phyloP scores from a whole-genome alignment of 2,888 invertebrate species.

The Meandrusa payeni region DNA sequence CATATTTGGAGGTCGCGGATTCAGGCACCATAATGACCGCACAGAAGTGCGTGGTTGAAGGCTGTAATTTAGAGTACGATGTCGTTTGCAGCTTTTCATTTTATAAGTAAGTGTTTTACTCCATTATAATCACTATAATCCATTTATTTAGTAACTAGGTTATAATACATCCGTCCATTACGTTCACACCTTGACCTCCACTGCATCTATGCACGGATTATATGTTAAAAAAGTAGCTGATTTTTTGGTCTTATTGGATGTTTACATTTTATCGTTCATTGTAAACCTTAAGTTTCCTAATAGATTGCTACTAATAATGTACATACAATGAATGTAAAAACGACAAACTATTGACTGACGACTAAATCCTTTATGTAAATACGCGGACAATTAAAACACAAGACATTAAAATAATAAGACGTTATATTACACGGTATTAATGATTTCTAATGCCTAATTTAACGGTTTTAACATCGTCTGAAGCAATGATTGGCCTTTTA shows the following conservation, averaged over 20 bases:
- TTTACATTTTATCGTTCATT: constrained; percentile 22
- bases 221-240: constrained; percentile 12
- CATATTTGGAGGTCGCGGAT: constrained; percentile 54
- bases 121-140: constrained; percentile 27
- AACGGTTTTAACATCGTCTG: no score
- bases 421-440: no score
- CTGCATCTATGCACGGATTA: constrained; percentile 15
- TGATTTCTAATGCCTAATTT: no score
- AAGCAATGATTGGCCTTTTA: no score
- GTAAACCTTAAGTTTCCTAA: background rate
- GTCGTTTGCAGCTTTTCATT: constrained; percentile 77
- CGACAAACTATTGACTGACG: no score
- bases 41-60: constrained; percentile 74
- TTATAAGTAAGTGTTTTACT: constrained; percentile 69
- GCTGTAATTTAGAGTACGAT: constrained; percentile 75
- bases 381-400: no score
- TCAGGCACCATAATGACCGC: constrained; percentile 62
- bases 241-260: constrained; percentile 29
- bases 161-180: constrained; percentile 10
- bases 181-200: constrained; percentile 33
- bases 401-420: no score
- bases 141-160: constrained; percentile 13
- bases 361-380: no score
- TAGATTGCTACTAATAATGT: no score
- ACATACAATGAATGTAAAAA: no score